Conservation (phyloP, 1,140 invertebrate species). For the Aradophagus sp. region DNA sequence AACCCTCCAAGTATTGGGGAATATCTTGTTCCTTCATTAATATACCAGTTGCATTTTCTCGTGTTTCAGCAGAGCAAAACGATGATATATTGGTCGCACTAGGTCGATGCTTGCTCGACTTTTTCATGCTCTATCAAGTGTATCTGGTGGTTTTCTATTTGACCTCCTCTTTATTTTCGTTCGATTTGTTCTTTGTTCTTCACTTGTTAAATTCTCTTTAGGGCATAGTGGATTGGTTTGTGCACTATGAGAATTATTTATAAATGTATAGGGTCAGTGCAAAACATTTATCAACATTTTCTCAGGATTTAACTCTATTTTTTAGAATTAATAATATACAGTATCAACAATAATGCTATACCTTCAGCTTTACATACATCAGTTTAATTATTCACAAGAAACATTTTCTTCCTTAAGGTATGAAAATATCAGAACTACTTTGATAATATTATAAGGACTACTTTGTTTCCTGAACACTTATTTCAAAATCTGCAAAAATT, state of each 20-base stretch:
- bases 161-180: constrained; percentile 4
- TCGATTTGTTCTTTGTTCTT: constrained; percentile 3
- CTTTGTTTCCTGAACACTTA: neutral
- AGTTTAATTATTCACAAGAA: constrained; percentile 35
- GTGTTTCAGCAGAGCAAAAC: constrained; percentile 62
- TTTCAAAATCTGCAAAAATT: neutral
- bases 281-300: neutral
- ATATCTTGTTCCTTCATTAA: constrained; percentile 74
- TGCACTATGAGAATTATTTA: neutral
- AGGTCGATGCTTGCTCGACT: constrained; percentile 66
- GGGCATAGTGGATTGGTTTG: constrained; percentile 15
- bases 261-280: neutral
- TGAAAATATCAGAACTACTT: too few species aligned
- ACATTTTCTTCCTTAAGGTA: constrained; percentile 23
- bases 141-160: constrained; percentile 5
- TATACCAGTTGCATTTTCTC: constrained; percentile 60
- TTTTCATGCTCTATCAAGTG: constrained; percentile 66
- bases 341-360: constrained; percentile 15
- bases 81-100: constrained; percentile 68
- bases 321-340: constrained; percentile 17
- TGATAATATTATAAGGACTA: too few species aligned
- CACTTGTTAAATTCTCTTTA: constrained; percentile 13
- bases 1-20: constrained; percentile 71
- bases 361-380: constrained; percentile 9
- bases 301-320: neutral